Base-by-base conservation (phyloP, 2,797 vertebrate genomes). In the Emys orbicularis region DNA sequence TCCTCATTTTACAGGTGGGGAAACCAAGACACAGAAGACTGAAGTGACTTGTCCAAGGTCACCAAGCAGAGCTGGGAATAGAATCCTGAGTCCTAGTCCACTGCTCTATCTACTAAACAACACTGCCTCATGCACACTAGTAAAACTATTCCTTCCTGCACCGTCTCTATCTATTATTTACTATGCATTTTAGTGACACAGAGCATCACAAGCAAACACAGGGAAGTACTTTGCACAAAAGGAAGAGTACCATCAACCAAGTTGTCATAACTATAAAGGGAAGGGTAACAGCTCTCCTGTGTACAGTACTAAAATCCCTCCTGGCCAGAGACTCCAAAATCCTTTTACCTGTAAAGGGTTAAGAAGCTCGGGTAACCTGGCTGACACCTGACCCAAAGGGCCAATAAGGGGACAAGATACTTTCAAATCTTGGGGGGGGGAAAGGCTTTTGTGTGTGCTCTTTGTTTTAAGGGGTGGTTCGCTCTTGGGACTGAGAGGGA, bases 1-100 rank as follows among this genome's bases (percentile, higher is more conserved):
- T 74, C 84, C 79, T 80, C 41, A 52, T 86, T 47, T 41, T 86
- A 65, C 41, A 83, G 88, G 57, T 34, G 54, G 37, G 49, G 76
- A 59, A 90, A 91, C 95, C 37, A 54, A 96, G 93, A 92, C 94
- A 59, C 19, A 81, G 50, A 52, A 57, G 90, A 57, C 49, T 79
- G 56, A 79, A 82, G 16, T 23, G 50, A 80, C 12, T 49, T 80
- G 79, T 18, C 31, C 25, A 93, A 50, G 59, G 57, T 1, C 49
- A 52, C 56, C 88, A 47, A 86, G 47, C 77, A 87, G 53, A 74
- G 72, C 52, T 83, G 59, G 19, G 88, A 97, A 94, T 90, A 84
- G 94, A 88, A 95, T 90, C 65, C 88, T 56, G 59, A 68, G 91
- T 82, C 50, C 47, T 50, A 80, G 47, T 18, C 79, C 92, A 65